Evolutionary conservation across 37 sponge, comb jelly and placozoan genomes (phyloP).

Genomic region (Aplysina aerophoba): DNA sequence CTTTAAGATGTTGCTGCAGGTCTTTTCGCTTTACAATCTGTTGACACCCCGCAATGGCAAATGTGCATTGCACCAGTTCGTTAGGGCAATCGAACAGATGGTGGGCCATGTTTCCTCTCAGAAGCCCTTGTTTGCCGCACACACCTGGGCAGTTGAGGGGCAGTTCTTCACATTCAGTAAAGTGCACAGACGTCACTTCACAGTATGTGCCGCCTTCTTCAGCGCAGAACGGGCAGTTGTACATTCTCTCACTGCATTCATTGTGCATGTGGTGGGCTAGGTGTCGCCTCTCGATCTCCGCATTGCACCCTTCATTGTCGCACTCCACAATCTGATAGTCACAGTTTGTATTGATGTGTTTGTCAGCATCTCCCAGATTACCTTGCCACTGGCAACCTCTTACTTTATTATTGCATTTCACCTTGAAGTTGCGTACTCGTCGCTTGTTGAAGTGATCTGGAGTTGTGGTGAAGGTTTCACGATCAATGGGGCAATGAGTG

Average conservation of each 20-base stretch:
- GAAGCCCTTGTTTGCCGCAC: not conserved
- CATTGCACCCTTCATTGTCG: conserved; percentile 20
- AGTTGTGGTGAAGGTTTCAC: conserved; percentile 25
- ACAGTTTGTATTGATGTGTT: conserved; percentile 37
- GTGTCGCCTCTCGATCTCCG: not conserved
- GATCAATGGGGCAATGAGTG: no score
- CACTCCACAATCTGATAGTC: conserved; percentile 30
- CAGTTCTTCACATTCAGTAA: not conserved
- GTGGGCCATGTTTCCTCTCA: conserved; percentile 23
- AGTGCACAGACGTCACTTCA: not conserved
- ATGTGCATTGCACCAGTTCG: conserved; percentile 38
- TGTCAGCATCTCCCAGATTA: conserved; percentile 2
- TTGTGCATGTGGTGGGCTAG: conserved; percentile 23
- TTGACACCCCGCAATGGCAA: conserved; percentile 54
- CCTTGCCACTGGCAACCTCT: conserved; percentile 59
- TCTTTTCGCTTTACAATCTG: no score
- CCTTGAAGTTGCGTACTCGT: conserved; percentile 30
- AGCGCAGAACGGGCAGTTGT: conserved; percentile 41
- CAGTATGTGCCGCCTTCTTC: conserved; percentile 24
- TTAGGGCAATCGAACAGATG: not conserved
- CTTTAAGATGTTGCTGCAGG: no score
- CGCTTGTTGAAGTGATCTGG: conserved; percentile 38
- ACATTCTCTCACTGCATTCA: conserved; percentile 29
- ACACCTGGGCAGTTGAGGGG: conserved; percentile 12
- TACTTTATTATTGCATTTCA: conserved; percentile 34